Conservation (phyloP, 2,113 vertebrate species). For the Syngnathus floridae region DNA sequence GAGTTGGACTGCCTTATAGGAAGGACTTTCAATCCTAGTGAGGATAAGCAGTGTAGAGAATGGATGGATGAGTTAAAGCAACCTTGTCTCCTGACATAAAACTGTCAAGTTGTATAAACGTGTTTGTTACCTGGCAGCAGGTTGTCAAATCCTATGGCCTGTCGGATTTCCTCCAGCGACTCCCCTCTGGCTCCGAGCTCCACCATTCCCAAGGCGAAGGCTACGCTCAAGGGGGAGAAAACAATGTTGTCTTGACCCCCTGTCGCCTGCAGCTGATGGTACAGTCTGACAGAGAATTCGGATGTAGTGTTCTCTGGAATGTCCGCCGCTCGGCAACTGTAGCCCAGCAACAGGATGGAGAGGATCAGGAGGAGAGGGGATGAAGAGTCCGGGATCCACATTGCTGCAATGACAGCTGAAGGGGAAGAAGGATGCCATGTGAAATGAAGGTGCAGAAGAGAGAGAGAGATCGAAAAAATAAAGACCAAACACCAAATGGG, state of each 20-base stretch:
- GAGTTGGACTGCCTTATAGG: neutral
- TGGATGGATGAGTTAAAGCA: neutral
- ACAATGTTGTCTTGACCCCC: constrained; percentile 90
- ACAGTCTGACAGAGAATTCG: constrained; percentile 87
- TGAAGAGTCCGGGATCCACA: constrained; percentile 77
- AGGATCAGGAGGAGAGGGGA: constrained; percentile 73
- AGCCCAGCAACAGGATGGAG: constrained; percentile 71
- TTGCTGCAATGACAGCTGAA: constrained; percentile 53
- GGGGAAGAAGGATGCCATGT: neutral
- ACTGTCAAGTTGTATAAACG: neutral
- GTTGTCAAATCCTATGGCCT: constrained; percentile 80
- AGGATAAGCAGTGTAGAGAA: no score
- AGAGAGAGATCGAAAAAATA: neutral
- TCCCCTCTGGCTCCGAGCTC: constrained; percentile 86
- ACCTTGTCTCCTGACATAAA: neutral
- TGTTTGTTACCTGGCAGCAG: constrained; percentile 75
- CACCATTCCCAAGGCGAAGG: constrained; percentile 86
- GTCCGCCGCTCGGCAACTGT: constrained; percentile 68
- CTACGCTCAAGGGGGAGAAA: constrained; percentile 88
- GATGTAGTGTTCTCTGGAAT: constrained; percentile 79
- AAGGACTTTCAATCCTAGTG: no score
- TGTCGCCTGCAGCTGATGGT: constrained; percentile 81
- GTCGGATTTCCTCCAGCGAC: constrained; percentile 86
- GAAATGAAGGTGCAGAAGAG: neutral
- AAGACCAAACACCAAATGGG: neutral